These are phyloP conservation scores for Nysson spinosus DNA, from an alignment of 2,888 invertebrate genomes.

Conservation along the genomic window DNA sequence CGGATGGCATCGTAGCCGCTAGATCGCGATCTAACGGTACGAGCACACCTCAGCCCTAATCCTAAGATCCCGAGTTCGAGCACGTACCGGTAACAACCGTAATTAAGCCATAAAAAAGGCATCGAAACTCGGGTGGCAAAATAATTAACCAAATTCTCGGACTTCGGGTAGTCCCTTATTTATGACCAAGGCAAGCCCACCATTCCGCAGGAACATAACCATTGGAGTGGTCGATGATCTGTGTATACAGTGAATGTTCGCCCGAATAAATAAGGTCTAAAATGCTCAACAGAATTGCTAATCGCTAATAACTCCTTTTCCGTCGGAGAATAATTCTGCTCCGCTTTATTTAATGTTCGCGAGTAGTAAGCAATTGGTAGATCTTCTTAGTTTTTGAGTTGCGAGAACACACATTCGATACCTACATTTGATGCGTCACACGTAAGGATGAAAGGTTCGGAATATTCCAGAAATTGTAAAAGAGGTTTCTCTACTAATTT, in stretches of 20 bases:
- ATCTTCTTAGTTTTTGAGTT: neutral
- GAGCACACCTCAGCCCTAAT: too few species aligned
- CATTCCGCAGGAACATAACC: too few species aligned
- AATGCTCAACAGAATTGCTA: constrained; percentile 4
- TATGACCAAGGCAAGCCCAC: too few species aligned
- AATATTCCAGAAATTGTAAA: constrained; percentile 4
- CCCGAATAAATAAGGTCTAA: constrained; percentile 14
- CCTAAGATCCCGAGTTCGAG: too few species aligned
- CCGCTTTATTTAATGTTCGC: neutral
- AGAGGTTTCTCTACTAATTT: neutral
- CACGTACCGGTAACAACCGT: too few species aligned
- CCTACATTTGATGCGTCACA: constrained; percentile 1
- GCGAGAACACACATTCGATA: neutral
- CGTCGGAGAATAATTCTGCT: constrained; percentile 13
- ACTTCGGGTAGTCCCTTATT: too few species aligned
- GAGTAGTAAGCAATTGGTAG: constrained; percentile 15
- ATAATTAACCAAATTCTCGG: too few species aligned
- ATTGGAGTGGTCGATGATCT: constrained; percentile 10
- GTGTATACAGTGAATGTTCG: constrained; percentile 5
- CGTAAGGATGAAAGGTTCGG: neutral
- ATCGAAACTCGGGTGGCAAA: too few species aligned
- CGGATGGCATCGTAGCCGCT: too few species aligned
- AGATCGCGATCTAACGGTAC: too few species aligned
- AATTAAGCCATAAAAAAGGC: too few species aligned
- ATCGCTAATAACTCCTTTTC: constrained; percentile 14